Base-by-base conservation (phyloP, 1,140 invertebrate species). In the Thalassaphorura encarpata region DNA sequence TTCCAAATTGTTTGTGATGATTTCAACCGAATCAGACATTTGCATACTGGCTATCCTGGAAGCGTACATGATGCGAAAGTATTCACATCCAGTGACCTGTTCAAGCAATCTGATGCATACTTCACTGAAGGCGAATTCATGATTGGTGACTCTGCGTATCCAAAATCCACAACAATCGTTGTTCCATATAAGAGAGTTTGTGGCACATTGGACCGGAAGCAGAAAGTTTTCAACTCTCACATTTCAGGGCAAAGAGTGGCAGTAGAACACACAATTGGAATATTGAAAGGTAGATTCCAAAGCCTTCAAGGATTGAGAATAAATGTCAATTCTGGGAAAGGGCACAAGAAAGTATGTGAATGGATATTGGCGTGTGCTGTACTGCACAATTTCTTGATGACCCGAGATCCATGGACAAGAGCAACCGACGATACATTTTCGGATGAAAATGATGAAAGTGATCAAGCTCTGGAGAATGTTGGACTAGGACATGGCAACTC, bases 11-110 rank as follows among this genome's bases (percentile, higher is more conserved):
- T 52, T 6, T 57, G 55, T 31, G 55, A 57, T 18, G 28, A 8
- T 8, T 8, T 28, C 6, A 42, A 26, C 5, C 19, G 3, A 24
- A 52, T 57, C 13, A 6, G 55, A 16, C 31, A 57, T 29, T 23
- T 57, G 11, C 27, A 26, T n/a, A 33, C 39, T 26, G 55, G 55
- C 24, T 57, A 43, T 23, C 55, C 55, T 4, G 55, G 46, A 11
- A 57, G 55, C 24, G 48, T 57, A n/a, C 55, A 57, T 46, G 55
- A 57, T 27, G 55, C 55, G 8, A 51, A 36, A 51, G 55, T 57
- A 2, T 57, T 28, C 41, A 18, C 29, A 3, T 40, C 46, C 1
- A 24, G 31, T 41, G 13, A 16, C 2, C 2, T 56, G 1, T 19
- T 2, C 15, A 19, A 16, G 19, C 39, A 31, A 2, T 27, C 56